Percentiles rank a stretch among this genome's conserved stretches.
Conservation (phyloP, 2,797 vertebrate genomes). For the Falco concolor region DNA sequence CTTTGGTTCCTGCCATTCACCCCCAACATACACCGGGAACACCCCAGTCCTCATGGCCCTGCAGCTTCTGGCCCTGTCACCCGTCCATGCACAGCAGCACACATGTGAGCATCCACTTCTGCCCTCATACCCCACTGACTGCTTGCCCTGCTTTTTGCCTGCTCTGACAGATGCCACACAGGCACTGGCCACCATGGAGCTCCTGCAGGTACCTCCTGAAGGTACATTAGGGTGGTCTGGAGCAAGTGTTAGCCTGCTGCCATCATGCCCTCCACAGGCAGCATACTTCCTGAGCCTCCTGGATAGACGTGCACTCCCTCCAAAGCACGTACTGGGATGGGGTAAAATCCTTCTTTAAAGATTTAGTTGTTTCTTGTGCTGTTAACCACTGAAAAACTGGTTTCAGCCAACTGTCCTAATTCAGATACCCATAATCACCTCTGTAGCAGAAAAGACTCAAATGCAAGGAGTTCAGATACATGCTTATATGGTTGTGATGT, state of each 20-base stretch:
- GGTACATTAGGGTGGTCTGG: background rate
- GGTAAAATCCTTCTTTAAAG: background rate
- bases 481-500: too few relatives aligned
- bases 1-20: background rate
- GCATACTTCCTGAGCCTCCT: background rate
- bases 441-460: background rate
- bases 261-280: rapidly evolving
- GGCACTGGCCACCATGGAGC: background rate
- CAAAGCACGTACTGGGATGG: background rate
- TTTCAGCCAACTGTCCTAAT: background rate
- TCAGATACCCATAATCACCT: background rate
- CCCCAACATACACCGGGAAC: background rate
- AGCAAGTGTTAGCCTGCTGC: background rate
- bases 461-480: background rate
- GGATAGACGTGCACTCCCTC: background rate
- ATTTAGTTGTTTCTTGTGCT: background rate
- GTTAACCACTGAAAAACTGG: background rate
- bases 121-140: background rate
- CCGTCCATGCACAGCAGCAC: background rate
- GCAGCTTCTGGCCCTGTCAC: background rate
- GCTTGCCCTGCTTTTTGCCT: background rate
- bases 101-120: background rate
- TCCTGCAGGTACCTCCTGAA: background rate
- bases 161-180: background rate
- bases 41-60: background rate